These are phyloP conservation scores for Sericinus montela DNA, from an alignment of 2,888 invertebrate genomes.

Conservation along the genomic window DNA sequence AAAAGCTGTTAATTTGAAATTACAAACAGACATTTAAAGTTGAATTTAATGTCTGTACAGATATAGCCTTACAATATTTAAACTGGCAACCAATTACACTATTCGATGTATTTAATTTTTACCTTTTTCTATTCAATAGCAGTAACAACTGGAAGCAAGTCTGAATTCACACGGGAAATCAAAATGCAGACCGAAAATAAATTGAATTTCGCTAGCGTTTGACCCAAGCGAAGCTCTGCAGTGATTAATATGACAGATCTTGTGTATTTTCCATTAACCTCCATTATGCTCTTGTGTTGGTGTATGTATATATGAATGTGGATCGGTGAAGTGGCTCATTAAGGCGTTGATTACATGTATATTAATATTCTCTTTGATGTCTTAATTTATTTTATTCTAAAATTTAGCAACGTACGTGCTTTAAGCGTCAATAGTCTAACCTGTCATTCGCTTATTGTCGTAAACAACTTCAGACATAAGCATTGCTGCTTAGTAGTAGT, in stretches of 20 bases:
- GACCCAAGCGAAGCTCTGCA: conserved; percentile 33
- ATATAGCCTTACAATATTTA: too few species aligned
- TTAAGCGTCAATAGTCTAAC: too few species aligned
- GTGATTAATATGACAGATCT: conserved; percentile 42
- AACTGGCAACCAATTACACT: neutral
- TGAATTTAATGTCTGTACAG: too few species aligned
- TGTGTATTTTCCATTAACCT: conserved; percentile 26
- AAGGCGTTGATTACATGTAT: neutral
- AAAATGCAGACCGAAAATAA: conserved; percentile 50
- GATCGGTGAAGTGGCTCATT: conserved; percentile 1
- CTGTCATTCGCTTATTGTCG: too few species aligned
- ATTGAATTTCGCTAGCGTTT: conserved; percentile 51
- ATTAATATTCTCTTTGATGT: neutral
- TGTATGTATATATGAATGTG: neutral
- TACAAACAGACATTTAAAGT: too few species aligned
- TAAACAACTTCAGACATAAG: too few species aligned
- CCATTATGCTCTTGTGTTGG: conserved; percentile 8
- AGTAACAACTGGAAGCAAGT: conserved; percentile 37
- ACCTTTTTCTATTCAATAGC: conserved; percentile 23
- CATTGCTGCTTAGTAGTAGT: too few species aligned
- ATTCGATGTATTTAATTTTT: neutral
- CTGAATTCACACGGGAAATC: conserved; percentile 60
- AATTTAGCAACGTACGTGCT: too few species aligned
- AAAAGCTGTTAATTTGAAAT: too few species aligned
- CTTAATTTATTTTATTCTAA: neutral